A percentile compares a stretch with the other conserved stretches of the same genome.
These are phyloP conservation scores for Oegoconia quadripuncta DNA, from an alignment of 2,888 invertebrate genomes.

Conservation along the genomic window DNA sequence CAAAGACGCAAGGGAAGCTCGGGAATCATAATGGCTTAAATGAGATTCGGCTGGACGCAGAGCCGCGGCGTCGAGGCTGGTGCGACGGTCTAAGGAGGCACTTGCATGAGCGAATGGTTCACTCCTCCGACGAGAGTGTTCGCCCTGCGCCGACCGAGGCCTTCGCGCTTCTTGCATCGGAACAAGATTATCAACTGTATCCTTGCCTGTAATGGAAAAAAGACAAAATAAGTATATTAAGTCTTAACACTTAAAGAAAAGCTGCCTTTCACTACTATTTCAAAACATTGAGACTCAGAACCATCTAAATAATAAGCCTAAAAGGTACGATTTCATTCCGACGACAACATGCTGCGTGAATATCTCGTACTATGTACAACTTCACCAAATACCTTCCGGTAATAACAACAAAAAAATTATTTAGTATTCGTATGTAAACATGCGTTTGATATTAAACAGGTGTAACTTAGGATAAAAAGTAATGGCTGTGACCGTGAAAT, in stretches of 20 bases:
- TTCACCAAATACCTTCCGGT: too few relatives aligned
- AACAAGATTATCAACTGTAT: conserved; percentile 76
- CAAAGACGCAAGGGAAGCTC: conserved; percentile 65
- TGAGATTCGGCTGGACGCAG: conserved; percentile 55
- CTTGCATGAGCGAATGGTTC: conserved; percentile 61
- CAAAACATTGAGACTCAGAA: conserved; percentile 56
- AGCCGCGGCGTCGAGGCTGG: conserved; percentile 79
- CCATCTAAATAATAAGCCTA: conserved; percentile 36
- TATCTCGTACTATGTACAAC: too few relatives aligned
- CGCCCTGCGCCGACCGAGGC: conserved; percentile 62
- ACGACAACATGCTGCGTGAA: too few relatives aligned
- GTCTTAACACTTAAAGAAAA: too few relatives aligned
- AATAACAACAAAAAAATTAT: too few relatives aligned
- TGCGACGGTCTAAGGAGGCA: conserved; percentile 72
- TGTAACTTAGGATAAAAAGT: too few relatives aligned
- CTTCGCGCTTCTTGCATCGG: conserved; percentile 64
- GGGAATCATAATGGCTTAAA: conserved; percentile 58
- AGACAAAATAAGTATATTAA: conserved; percentile 12
- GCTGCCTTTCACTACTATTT: too few relatives aligned
- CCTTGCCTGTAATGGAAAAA: conserved; percentile 63
- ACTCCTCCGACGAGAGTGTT: conserved; percentile 66
- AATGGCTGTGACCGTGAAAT: neutral
- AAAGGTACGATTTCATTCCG: too few relatives aligned
- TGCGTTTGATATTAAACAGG: too few relatives aligned
- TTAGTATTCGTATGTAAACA: too few relatives aligned